phyloP scores from a whole-genome alignment of 2,888 invertebrate species.

The Galeruca laticollis region DNA sequence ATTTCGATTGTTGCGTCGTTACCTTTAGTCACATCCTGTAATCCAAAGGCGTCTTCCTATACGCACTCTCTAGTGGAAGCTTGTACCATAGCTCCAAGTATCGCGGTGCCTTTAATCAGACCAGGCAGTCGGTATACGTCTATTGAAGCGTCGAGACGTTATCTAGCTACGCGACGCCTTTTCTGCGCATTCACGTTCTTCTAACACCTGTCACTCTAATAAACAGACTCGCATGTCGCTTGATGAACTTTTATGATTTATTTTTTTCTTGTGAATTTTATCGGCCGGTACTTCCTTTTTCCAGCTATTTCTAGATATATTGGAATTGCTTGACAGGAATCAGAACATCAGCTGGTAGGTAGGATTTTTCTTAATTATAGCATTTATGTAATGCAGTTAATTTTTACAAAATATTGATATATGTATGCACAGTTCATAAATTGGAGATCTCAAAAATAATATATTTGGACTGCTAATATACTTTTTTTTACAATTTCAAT shows the following conservation, averaged over 20 bases:
- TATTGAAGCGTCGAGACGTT: slow-evolving; percentile 33
- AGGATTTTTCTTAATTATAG: neutral
- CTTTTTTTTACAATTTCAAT: neutral
- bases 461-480: neutral
- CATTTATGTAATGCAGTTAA: neutral
- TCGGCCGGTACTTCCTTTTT: slow-evolving; percentile 3
- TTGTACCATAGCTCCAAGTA: slow-evolving; percentile 25
- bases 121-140: slow-evolving; percentile 41
- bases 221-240: slow-evolving; percentile 28
- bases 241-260: slow-evolving; percentile 20
- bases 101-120: slow-evolving; percentile 33
- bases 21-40: neutral
- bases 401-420: neutral
- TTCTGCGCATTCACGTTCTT: slow-evolving; percentile 23
- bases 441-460: neutral
- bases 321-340: neutral
- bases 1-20: neutral
- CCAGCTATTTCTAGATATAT: neutral
- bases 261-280: slow-evolving; percentile 20
- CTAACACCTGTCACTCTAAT: slow-evolving; percentile 39
- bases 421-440: neutral
- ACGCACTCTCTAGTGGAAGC: slow-evolving; percentile 20
- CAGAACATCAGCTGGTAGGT: slow-evolving; percentile 10
- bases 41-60: slow-evolving; percentile 14
- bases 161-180: slow-evolving; percentile 22